Conservation (phyloP, 2,888 invertebrate genomes). For the Oligia latruncula region DNA sequence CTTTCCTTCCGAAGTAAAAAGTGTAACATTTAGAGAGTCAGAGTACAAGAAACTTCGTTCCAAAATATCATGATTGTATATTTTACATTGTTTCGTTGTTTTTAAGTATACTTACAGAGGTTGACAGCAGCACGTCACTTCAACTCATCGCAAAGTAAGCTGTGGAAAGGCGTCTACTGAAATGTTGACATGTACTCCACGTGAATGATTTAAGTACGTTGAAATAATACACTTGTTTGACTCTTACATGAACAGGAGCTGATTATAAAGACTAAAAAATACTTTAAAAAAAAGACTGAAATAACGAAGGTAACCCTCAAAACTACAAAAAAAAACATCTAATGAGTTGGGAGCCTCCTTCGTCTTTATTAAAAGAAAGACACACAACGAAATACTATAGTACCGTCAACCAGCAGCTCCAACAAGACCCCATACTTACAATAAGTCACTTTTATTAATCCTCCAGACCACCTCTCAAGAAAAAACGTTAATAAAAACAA, state of each 20-base stretch:
- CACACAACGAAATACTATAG: not conserved
- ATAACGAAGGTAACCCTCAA: not conserved
- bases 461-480: slow-evolving; percentile 23
- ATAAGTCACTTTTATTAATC: slow-evolving; percentile 18
- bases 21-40: no score
- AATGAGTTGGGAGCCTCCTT: not conserved
- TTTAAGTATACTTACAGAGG: not conserved
- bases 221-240: not conserved
- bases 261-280: not conserved
- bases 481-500: slow-evolving; percentile 8
- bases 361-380: not conserved
- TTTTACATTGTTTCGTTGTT: not conserved
- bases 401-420: not conserved
- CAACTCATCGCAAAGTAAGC: not conserved
- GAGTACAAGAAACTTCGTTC: no score
- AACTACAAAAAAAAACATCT: not conserved
- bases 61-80: no score
- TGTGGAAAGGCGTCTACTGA: not conserved
- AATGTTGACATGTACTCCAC: not conserved
- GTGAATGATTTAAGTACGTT: not conserved
- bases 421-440: slow-evolving; percentile 3
- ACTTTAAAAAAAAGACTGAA: not conserved
- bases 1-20: not conserved
- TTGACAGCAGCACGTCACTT: slow-evolving; percentile 23
- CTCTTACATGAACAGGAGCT: not conserved